Evolutionary conservation across 2,113 vertebrate species (phyloP).

Genomic region (Lethenteron camtschaticum): DNA sequence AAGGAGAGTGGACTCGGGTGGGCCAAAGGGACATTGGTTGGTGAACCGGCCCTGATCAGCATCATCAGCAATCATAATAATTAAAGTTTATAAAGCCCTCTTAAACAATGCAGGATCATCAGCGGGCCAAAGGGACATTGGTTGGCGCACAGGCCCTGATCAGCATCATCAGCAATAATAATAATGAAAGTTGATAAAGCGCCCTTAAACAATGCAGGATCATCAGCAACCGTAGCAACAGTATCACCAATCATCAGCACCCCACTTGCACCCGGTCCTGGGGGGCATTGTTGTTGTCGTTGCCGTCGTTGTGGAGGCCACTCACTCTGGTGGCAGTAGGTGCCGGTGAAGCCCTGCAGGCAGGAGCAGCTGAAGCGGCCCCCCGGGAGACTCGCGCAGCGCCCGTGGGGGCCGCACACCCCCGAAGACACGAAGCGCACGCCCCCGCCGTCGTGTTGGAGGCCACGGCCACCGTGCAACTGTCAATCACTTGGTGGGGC

Average conservation of each 20-base stretch:
- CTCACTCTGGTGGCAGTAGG: conserved; percentile 93
- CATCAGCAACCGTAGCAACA: too few relatives aligned
- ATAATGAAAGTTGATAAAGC: too few relatives aligned
- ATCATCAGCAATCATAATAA: too few relatives aligned
- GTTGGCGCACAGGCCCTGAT: too few relatives aligned
- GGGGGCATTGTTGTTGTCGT: not conserved
- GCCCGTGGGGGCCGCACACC: conserved; percentile 66
- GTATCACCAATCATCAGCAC: not conserved
- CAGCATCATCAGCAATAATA: too few relatives aligned
- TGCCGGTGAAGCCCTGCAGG: conserved; percentile 62
- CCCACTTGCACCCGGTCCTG: not conserved
- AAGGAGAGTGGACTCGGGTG: too few relatives aligned
- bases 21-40: too few relatives aligned
- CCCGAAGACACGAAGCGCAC: conserved; percentile 42
- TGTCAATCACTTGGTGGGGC: conserved; percentile 48
- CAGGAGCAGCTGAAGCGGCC: conserved; percentile 85
- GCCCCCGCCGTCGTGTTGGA: conserved; percentile 29
- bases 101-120: too few relatives aligned
- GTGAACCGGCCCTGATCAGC: too few relatives aligned
- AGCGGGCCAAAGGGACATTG: too few relatives aligned
- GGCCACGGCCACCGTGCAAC: conserved; percentile 57
- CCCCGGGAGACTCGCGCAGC: conserved; percentile 53
- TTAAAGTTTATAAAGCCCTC: too few relatives aligned
- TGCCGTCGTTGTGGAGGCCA: conserved; percentile 8
- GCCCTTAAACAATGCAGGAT: too few relatives aligned